phyloP scores from a whole-genome alignment of 2,888 invertebrate species.

The Idaea biselata region DNA sequence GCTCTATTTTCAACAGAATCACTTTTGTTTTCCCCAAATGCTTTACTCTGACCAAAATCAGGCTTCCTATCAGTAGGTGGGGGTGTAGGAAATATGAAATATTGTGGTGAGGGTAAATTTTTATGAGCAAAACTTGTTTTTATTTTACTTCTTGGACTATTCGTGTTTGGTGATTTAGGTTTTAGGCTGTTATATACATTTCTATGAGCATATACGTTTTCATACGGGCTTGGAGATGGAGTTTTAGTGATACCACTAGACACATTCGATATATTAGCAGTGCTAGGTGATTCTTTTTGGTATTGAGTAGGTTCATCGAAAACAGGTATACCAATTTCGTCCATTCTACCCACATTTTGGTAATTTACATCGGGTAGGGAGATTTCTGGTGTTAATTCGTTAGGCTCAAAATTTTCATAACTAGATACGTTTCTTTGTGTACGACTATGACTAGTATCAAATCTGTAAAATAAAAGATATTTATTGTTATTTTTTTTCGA shows the following conservation, averaged over 20 bases:
- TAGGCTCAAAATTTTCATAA: slow-evolving; percentile 79
- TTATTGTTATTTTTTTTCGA: no score
- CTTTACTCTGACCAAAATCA: slow-evolving; percentile 35
- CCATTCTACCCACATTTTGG: slow-evolving; percentile 67
- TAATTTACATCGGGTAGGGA: slow-evolving; percentile 53
- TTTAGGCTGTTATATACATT: slow-evolving; percentile 54
- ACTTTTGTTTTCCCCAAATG: background rate
- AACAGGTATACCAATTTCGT: slow-evolving; percentile 72
- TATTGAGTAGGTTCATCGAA: slow-evolving; percentile 61
- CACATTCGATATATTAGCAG: background rate
- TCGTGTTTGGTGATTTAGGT: slow-evolving; percentile 73
- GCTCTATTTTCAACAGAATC: background rate
- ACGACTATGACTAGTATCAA: slow-evolving; percentile 76
- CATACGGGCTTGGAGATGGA: slow-evolving; percentile 78
- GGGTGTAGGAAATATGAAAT: slow-evolving; percentile 73
- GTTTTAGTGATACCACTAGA: slow-evolving; percentile 28
- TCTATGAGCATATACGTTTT: slow-evolving; percentile 79
- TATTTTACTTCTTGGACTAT: slow-evolving; percentile 82
- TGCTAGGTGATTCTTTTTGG: slow-evolving; percentile 35
- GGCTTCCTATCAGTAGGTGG: slow-evolving; percentile 59
- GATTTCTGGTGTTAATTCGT: slow-evolving; percentile 59
- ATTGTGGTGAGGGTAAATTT: slow-evolving; percentile 71
- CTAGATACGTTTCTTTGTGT: slow-evolving; percentile 66
- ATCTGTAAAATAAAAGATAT: slow-evolving; percentile 47
- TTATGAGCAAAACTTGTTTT: slow-evolving; percentile 80